Percentiles rank a stretch among this genome's conserved stretches.
Evolutionary conservation across 2,797 vertebrate genomes (phyloP).

Genomic region (Syngnathus acus): DNA sequence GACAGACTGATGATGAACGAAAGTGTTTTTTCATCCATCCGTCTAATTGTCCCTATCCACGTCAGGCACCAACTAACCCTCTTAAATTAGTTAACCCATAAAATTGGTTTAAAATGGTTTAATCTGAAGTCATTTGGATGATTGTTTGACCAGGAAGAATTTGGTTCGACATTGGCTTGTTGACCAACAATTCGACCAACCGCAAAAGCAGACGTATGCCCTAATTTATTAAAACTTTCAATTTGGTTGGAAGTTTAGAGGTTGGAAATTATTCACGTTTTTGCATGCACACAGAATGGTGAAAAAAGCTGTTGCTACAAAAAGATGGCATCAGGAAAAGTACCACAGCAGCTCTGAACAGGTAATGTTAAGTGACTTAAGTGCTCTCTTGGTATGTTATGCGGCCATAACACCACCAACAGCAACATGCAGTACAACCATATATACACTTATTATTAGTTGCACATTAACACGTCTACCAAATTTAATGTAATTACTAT

Average conservation of each 20-base stretch:
- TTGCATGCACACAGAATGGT: slow-evolving; percentile 1
- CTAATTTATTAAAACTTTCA: not conserved
- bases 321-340: slow-evolving; percentile 20
- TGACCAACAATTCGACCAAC: no score
- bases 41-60: no score
- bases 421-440: slow-evolving; percentile 4
- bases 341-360: slow-evolving; percentile 24
- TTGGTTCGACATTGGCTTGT: no score
- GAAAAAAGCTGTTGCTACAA: not conserved
- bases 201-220: no score
- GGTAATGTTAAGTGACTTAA: slow-evolving; percentile 16
- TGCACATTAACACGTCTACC: not conserved
- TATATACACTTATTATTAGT: not conserved
- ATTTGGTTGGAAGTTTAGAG: not conserved
- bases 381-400: no score
- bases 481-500: not conserved
- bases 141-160: no score
- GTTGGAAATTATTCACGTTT: slow-evolving; percentile 10
- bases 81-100: no score
- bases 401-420: slow-evolving; percentile 7
- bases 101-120: no score
- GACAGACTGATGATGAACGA: no score
- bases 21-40: no score
- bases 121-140: no score
- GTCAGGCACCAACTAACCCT: no score